Conservation (phyloP, 2,113 vertebrate species). For the Bubo blakistoni region DNA sequence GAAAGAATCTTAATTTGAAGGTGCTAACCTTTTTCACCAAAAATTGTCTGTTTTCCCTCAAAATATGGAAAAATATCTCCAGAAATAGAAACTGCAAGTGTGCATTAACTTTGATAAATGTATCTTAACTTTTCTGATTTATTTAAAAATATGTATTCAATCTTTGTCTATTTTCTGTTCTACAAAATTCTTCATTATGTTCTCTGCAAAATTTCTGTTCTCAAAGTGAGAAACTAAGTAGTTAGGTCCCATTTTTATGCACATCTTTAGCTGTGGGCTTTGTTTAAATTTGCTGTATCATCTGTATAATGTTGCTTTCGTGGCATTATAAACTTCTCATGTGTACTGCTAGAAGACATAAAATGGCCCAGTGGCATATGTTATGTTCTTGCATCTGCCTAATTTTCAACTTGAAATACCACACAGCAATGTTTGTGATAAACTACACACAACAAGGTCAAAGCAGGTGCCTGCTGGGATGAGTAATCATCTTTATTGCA, state of each 20-base stretch:
- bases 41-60: background rate
- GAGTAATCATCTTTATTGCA: slow-evolving; percentile 64
- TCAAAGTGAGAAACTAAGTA: background rate
- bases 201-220: background rate
- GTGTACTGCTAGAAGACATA: slow-evolving; percentile 29
- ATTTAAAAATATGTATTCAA: background rate
- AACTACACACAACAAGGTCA: slow-evolving; percentile 56
- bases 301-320: slow-evolving; percentile 44
- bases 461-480: slow-evolving; percentile 54
- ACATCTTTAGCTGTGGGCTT: background rate
- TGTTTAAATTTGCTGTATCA: slow-evolving; percentile 46
- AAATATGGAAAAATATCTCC: background rate
- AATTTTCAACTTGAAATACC: slow-evolving; percentile 53
- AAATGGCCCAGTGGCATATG: slow-evolving; percentile 56
- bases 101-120: background rate
- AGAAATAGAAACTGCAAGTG: background rate
- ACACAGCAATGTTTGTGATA: slow-evolving; percentile 49
- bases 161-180: background rate
- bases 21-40: background rate
- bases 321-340: slow-evolving; percentile 48
- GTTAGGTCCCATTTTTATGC: background rate
- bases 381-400: slow-evolving; percentile 56
- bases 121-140: background rate
- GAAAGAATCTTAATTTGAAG: background rate
- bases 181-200: background rate